Conservation (phyloP, 1,140 invertebrate genomes). For the Scaptomyza hsui region DNA sequence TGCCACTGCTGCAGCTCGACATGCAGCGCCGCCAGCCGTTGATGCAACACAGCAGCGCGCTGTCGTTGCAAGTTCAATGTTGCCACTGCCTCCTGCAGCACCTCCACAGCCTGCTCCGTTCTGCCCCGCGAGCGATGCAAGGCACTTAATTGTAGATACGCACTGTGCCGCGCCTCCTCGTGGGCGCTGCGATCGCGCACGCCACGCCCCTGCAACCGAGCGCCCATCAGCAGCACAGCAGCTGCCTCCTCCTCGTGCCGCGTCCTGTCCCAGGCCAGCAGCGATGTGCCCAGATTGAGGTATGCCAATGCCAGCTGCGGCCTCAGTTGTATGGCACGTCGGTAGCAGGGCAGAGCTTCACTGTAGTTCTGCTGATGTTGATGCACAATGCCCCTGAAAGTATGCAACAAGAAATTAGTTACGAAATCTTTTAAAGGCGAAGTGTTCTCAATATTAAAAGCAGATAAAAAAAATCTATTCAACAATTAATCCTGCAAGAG, state of each 20-base stretch:
- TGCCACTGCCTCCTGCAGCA: slow-evolving; percentile 90
- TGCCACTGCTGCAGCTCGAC: slow-evolving; percentile 90
- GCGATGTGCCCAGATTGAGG: slow-evolving; percentile 94
- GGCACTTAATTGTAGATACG: slow-evolving; percentile 94
- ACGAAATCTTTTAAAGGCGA: not conserved
- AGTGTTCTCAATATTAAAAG: no score
- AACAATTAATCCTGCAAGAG: not conserved
- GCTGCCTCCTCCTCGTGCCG: slow-evolving; percentile 93
- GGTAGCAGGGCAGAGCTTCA: slow-evolving; percentile 60
- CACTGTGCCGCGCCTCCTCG: slow-evolving; percentile 93
- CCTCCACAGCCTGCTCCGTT: slow-evolving; percentile 90
- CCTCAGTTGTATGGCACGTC: slow-evolving; percentile 93
- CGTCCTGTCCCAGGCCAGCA: slow-evolving; percentile 88
- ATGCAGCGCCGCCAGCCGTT: slow-evolving; percentile 89
- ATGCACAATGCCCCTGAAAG: slow-evolving; percentile 94
- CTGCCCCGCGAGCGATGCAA: slow-evolving; percentile 93
- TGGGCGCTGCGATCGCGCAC: slow-evolving; percentile 95
- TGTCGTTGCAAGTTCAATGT: slow-evolving; percentile 89
- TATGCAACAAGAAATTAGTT: slow-evolving; percentile 61
- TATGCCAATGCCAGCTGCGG: slow-evolving; percentile 97
- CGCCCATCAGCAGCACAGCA: slow-evolving; percentile 90
- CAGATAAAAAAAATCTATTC: no score
- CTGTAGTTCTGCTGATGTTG: slow-evolving; percentile 91
- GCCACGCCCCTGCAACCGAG: slow-evolving; percentile 92
- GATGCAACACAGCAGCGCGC: slow-evolving; percentile 86